Evolutionary conservation across 2,113 vertebrate species (phyloP).

Genomic region (Rhizomys pruinosus): DNA sequence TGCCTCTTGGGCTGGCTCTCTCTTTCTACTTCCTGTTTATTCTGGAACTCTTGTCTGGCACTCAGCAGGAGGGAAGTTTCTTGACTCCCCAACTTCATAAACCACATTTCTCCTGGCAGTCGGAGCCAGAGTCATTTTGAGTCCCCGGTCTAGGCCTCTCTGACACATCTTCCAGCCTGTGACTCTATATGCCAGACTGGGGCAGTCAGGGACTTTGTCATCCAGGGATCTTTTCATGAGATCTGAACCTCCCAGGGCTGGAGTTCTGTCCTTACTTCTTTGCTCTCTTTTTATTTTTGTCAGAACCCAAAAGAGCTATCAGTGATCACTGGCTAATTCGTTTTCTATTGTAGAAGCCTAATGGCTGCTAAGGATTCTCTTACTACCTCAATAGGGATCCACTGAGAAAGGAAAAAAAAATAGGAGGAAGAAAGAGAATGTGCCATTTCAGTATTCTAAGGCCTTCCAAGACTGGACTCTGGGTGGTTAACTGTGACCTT

Average conservation of each 20-base stretch:
- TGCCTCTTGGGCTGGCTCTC: constrained; percentile 32
- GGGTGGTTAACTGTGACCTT: neutral
- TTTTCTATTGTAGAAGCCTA: neutral
- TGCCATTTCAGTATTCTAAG: neutral
- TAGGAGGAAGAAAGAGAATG: neutral
- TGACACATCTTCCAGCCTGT: constrained; percentile 7
- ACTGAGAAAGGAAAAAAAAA: neutral
- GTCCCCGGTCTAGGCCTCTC: neutral
- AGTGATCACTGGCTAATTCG: neutral
- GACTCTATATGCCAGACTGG: neutral
- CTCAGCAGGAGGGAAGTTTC: constrained; percentile 52
- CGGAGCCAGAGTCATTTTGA: neutral
- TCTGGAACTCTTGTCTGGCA: constrained; percentile 44
- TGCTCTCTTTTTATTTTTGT: constrained; percentile 55
- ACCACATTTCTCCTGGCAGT: constrained; percentile 46
- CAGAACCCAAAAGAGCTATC: constrained; percentile 27
- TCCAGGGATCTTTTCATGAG: constrained; percentile 13
- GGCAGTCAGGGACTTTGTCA: constrained; percentile 2
- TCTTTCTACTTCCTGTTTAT: constrained; percentile 56
- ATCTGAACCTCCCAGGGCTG: constrained; percentile 30
- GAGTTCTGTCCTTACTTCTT: neutral
- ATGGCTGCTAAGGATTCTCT: constrained; percentile 51
- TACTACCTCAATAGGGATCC: neutral
- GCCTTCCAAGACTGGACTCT: neutral
- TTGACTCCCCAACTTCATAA: constrained; percentile 57